Percentiles rank a stretch among this genome's conserved stretches.
These are phyloP conservation scores for Saccostrea cuccullata DNA, from an alignment of 1,140 invertebrate species.

Conservation along the genomic window DNA sequence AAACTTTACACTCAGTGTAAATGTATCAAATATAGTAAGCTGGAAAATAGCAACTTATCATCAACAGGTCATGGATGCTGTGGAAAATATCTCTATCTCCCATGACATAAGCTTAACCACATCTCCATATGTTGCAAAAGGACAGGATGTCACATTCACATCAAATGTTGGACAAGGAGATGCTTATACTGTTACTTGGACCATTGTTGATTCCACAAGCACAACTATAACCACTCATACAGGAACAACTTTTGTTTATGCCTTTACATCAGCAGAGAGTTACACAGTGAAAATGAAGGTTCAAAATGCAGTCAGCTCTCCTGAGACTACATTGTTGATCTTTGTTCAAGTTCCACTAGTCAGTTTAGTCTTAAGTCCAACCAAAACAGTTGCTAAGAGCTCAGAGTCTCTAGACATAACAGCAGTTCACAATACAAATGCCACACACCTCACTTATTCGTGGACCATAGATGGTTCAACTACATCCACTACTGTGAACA, in stretches of 20 bases:
- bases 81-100: slow-evolving; percentile 33
- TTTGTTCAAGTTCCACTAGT: slow-evolving; percentile 55
- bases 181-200: slow-evolving; percentile 46
- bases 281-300: slow-evolving; percentile 55
- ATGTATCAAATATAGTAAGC: slow-evolving; percentile 53
- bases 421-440: slow-evolving; percentile 48
- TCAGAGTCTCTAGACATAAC: slow-evolving; percentile 44
- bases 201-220: background rate
- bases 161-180: slow-evolving; percentile 48
- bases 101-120: slow-evolving; percentile 26
- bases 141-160: slow-evolving; percentile 37
- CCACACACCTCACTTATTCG: slow-evolving; percentile 45
- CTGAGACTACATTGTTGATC: slow-evolving; percentile 35
- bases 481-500: background rate
- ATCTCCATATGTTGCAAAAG: slow-evolving; percentile 46
- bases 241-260: slow-evolving; percentile 31
- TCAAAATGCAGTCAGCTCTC: slow-evolving; percentile 59
- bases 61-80: slow-evolving; percentile 45
- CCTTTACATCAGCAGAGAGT: slow-evolving; percentile 49
- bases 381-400: slow-evolving; percentile 23
- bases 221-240: background rate
- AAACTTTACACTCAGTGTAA: slow-evolving; percentile 39
- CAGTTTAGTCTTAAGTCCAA: slow-evolving; percentile 52
- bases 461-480: slow-evolving; percentile 51
- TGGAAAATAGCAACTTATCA: slow-evolving; percentile 38